Base-by-base conservation (phyloP, 2,113 vertebrate species). In the Myrmecophaga tridactyla region DNA sequence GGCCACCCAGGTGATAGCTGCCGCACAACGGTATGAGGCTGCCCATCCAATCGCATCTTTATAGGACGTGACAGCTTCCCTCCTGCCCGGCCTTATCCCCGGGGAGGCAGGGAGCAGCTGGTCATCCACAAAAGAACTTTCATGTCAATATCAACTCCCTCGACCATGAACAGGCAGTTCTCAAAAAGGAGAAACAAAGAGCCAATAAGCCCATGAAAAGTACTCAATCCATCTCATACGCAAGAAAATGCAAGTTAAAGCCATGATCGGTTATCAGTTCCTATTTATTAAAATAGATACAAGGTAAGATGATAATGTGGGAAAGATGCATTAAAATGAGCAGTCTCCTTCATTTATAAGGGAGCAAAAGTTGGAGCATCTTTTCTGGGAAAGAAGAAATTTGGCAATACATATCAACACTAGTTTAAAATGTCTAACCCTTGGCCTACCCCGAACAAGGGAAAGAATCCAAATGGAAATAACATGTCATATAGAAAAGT, bases 61-160 rank as follows among this genome's bases (percentile, higher is more conserved):
- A 92, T 72, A 77, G 77, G 91, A 96, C 60, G 11, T 96, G 97
- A 97, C 96, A 96, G 95, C 65, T 96, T 77, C 82, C 92, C 90
- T 48, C 10, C 88, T 6, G 41, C 70, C 88, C 77, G 88, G 41
- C 77, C 90, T 63, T 1, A 18, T 92, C 96, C 91, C 93, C 34
- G 0, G 93, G 96, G 97, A 97, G 69, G 56, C 1, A 0, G 87
- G 93, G 46, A 92, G 86, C 96, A 96, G 96, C 95, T 94, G 91
- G 85, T 51, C 78, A 51, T 88, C 91, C 93, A 39, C 94, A 94
- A 77, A 88, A 90, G 93, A 93, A 56, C 93, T 90, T 92, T 65
- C 88, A 96, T 94, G 96, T 96, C 95, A 81, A 51, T 88, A 85
- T 56, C 94, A 85, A 27, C 95, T 94, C 88, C 83, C 53, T 41